phyloP scores from a whole-genome alignment of 2,797 vertebrate species.

The Ctenopoma multispine region DNA sequence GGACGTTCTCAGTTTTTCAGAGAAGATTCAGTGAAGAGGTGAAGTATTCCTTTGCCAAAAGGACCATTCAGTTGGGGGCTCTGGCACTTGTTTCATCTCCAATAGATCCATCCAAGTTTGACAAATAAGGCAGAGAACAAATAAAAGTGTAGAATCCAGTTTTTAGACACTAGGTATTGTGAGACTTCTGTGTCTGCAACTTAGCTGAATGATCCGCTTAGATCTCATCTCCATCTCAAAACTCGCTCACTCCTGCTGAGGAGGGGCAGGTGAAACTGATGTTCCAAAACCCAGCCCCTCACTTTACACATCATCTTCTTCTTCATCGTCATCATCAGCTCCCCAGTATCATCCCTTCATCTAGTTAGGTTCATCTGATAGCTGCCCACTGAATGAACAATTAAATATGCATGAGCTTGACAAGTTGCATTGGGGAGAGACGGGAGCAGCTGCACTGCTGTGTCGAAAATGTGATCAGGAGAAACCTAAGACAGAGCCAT shows the following conservation, averaged over 20 bases:
- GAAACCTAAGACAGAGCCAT: slow-evolving; percentile 69
- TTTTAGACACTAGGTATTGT: slow-evolving; percentile 49
- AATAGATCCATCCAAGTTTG: slow-evolving; percentile 47
- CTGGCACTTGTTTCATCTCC: slow-evolving; percentile 49
- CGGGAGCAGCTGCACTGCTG: slow-evolving; percentile 39
- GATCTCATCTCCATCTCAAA: slow-evolving; percentile 69
- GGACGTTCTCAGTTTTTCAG: slow-evolving; percentile 44
- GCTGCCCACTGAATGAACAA: slow-evolving; percentile 75
- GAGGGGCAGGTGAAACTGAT: slow-evolving; percentile 84
- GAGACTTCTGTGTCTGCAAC: slow-evolving; percentile 50
- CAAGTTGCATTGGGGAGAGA: slow-evolving; percentile 65
- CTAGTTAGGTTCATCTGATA: slow-evolving; percentile 80
- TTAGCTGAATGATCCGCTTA: slow-evolving; percentile 47
- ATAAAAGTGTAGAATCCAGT: slow-evolving; percentile 45
- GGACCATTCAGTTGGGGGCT: slow-evolving; percentile 14
- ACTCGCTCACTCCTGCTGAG: slow-evolving; percentile 71
- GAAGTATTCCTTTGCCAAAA: slow-evolving; percentile 50
- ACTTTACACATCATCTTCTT: slow-evolving; percentile 50
- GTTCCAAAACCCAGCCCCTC: slow-evolving; percentile 64
- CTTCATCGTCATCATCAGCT: slow-evolving; percentile 53
- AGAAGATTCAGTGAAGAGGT: slow-evolving; percentile 34
- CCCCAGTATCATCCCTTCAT: slow-evolving; percentile 65
- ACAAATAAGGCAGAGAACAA: slow-evolving; percentile 3
- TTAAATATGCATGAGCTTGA: slow-evolving; percentile 88
- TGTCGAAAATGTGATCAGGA: slow-evolving; percentile 65